A percentile compares a stretch with the other conserved stretches of the same genome.
These are phyloP conservation scores for Lithobates pipiens DNA, from an alignment of 2,797 vertebrate species.

Conservation along the genomic window DNA sequence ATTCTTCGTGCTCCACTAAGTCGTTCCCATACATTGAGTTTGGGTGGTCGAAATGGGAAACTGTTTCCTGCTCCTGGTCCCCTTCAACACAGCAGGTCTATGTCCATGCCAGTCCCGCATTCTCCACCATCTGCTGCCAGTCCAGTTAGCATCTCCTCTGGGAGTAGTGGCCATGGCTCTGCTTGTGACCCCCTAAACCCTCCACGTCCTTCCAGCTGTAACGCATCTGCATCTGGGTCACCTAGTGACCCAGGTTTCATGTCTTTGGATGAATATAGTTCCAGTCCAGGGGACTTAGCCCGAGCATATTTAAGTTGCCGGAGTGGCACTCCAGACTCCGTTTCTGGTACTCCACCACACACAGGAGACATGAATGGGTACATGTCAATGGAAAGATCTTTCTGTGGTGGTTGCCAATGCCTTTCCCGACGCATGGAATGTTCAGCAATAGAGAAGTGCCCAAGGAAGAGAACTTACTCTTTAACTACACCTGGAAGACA, in stretches of 20 bases:
- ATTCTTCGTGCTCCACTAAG: constrained; percentile 83
- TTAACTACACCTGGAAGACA: constrained; percentile 90
- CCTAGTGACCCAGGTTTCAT: constrained; percentile 92
- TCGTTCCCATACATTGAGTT: constrained; percentile 85
- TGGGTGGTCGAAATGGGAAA: constrained; percentile 67
- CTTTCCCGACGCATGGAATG: constrained; percentile 75
- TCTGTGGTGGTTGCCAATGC: constrained; percentile 68
- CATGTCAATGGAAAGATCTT: constrained; percentile 90
- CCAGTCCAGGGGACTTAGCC: constrained; percentile 76
- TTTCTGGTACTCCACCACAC: constrained; percentile 86
- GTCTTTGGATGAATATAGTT: constrained; percentile 92
- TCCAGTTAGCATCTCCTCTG: constrained; percentile 83
- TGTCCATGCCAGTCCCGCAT: constrained; percentile 90
- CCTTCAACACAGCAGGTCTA: constrained; percentile 90
- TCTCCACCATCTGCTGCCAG: constrained; percentile 86
- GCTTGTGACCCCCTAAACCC: constrained; percentile 67
- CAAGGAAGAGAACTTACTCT: constrained; percentile 91
- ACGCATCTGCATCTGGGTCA: constrained; percentile 90
- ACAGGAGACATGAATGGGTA: constrained; percentile 84
- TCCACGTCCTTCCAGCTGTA: constrained; percentile 87
- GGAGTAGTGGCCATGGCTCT: constrained; percentile 79
- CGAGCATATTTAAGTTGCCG: constrained; percentile 83
- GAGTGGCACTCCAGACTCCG: constrained; percentile 91
- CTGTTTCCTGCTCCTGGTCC: constrained; percentile 70
- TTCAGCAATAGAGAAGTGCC: constrained; percentile 79